Conservation (phyloP, 2,113 vertebrate species). For the Carassius auratus region DNA sequence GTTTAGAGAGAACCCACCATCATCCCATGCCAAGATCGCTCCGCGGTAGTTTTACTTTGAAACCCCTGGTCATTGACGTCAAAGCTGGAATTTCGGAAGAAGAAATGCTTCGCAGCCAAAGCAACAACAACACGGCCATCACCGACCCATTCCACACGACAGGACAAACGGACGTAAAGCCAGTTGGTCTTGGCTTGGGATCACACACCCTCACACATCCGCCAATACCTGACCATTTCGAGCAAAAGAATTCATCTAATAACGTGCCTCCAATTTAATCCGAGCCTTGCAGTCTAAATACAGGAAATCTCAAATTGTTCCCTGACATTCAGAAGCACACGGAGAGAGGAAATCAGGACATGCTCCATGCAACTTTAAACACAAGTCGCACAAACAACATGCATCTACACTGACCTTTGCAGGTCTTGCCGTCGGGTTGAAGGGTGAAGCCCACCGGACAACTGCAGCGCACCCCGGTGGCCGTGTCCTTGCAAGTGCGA, state of each 20-base stretch:
- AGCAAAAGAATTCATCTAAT: slow-evolving; percentile 43
- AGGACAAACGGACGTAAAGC: slow-evolving; percentile 27
- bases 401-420: slow-evolving; percentile 88
- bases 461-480: slow-evolving; percentile 95
- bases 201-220: slow-evolving; percentile 53
- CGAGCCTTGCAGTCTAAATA: slow-evolving; percentile 51
- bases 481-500: slow-evolving; percentile 95
- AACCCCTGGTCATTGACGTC: slow-evolving; percentile 60
- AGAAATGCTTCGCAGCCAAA: slow-evolving; percentile 57
- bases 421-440: slow-evolving; percentile 95
- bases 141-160: slow-evolving; percentile 42
- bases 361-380: slow-evolving; percentile 43
- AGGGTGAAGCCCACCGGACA: slow-evolving; percentile 96
- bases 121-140: slow-evolving; percentile 62
- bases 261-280: slow-evolving; percentile 53
- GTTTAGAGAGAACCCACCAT: slow-evolving; percentile 66
- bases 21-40: slow-evolving; percentile 56
- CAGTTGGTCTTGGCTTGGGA: slow-evolving; percentile 62
- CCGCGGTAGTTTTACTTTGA: slow-evolving; percentile 52
- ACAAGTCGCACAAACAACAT: slow-evolving; percentile 38
- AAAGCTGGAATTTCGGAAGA: slow-evolving; percentile 55
- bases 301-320: slow-evolving; percentile 58
- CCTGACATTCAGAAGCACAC: slow-evolving; percentile 51
- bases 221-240: slow-evolving; percentile 46
- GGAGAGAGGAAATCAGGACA: slow-evolving; percentile 34